Base-by-base conservation (phyloP, 2,113 vertebrate genomes). In the Pseudorhombus dupliciocellatus region DNA sequence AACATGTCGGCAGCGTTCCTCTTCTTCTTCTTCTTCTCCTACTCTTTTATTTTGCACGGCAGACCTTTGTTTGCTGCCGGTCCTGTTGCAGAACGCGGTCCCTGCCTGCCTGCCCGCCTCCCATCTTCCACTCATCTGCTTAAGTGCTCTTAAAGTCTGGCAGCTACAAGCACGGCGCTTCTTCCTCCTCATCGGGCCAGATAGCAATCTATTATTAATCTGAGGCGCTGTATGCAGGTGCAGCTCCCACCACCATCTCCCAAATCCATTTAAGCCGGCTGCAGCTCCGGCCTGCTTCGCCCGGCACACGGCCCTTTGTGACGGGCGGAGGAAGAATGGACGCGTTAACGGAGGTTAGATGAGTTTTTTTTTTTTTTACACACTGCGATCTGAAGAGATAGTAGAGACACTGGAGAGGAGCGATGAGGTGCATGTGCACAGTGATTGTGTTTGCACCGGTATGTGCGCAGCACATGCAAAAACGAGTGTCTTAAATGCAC, bases 171-270 rank as follows among this genome's bases (percentile, higher is more conserved):
- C 80, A 21, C 58, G 67, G 62, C 51, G 5, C 34, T 79, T 87
- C 68, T 72, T 81, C 80, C 77, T 83, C 83, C 52, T 86, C 80
- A 44, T 70, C 50, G 40, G 66, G 28, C 77, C 79, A 10, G 62
- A 75, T 84, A 71, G 60, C 72, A 72, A 87, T 93, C 81, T 87
- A 89, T 90, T 91, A 92, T 93, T 92, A 90, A 92, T 92, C 87
- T 83, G 84, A n/a, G 64, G 72, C 58, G 48, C 55, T 80, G 81
- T 81, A 79, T 88, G 90, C 87, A 90, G 89, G 87, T 87, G 85
- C 78, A 78, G 71, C 70, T 85, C 70, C 65, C 69, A 42, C 70
- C 54, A 24, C 77, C 65, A 62, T 85, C 79, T 81, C 83, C 85
- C 74, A 86, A 84, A 91, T 88, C 86, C 85, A 83, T 89, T 81